Conservation (phyloP, 2,888 invertebrate species). For the Scrobipalpa atriplicella region DNA sequence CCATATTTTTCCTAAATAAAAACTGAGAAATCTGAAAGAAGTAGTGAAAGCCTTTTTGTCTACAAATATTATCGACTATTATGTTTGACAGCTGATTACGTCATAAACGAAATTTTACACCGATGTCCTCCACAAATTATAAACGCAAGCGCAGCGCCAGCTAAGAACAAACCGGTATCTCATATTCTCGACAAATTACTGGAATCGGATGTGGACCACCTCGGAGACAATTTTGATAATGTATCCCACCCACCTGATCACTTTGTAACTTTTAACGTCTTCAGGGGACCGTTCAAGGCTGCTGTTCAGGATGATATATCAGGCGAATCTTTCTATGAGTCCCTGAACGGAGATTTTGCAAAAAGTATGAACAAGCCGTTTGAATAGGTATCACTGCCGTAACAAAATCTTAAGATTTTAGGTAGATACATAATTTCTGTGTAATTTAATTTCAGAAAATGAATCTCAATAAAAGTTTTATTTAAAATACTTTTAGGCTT, state of each 20-base stretch:
- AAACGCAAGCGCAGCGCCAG: conserved; percentile 9
- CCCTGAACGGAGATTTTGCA: too few species aligned
- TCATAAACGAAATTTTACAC: conserved; percentile 4
- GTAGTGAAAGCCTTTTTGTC: too few species aligned
- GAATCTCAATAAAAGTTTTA: too few species aligned
- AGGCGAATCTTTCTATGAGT: background rate
- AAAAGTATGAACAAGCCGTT: too few species aligned
- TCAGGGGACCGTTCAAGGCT: background rate
- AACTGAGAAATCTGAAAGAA: too few species aligned
- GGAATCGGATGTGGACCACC: conserved; percentile 30
- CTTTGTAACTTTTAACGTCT: conserved; percentile 14
- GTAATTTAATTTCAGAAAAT: too few species aligned
- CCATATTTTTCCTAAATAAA: too few species aligned
- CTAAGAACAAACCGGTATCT: conserved; percentile 21
- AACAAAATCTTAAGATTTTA: too few species aligned
- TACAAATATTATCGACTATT: background rate
- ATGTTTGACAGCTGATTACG: background rate
- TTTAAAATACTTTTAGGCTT: too few species aligned
- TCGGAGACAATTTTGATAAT: conserved; percentile 33
- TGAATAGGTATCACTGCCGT: too few species aligned
- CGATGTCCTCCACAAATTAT: background rate
- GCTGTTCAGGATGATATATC: background rate
- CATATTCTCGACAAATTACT: conserved; percentile 23
- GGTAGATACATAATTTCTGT: too few species aligned
- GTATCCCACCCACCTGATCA: conserved; percentile 30